A percentile compares a stretch with the other conserved stretches of the same genome.
phyloP scores from a whole-genome alignment of 1,140 invertebrate genomes.

The Zelostemma sp. region DNA sequence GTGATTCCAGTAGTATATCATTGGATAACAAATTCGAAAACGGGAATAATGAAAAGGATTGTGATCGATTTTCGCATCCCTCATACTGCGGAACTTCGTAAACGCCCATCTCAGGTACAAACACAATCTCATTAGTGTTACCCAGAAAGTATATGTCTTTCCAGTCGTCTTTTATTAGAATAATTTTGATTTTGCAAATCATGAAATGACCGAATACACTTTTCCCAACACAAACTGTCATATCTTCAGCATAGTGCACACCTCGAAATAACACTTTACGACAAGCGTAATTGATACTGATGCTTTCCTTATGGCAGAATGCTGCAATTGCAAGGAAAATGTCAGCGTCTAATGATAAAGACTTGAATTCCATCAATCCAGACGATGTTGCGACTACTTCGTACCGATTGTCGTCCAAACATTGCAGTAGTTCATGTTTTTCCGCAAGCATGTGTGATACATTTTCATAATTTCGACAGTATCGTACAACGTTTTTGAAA shows the following conservation, averaged over 20 bases:
- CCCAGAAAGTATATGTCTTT: slow-evolving; percentile 6
- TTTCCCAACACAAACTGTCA: slow-evolving; percentile 9
- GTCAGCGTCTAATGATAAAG: background rate
- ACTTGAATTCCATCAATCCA: background rate
- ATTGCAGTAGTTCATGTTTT: slow-evolving; percentile 5
- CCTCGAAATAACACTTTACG: too few species aligned
- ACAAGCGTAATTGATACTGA: too few species aligned
- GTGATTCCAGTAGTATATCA: too few species aligned
- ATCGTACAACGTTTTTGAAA: background rate
- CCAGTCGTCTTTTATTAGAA: background rate
- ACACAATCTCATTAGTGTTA: background rate
- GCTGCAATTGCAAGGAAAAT: too few species aligned
- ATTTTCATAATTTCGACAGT: slow-evolving; percentile 11
- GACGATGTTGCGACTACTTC: background rate
- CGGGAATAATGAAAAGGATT: too few species aligned
- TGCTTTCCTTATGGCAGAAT: too few species aligned
- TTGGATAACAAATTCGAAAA: too few species aligned
- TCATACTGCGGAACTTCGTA: background rate
- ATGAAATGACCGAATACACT: background rate
- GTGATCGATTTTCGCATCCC: too few species aligned
- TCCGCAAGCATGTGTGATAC: slow-evolving; percentile 3
- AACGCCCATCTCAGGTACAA: background rate
- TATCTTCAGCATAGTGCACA: background rate
- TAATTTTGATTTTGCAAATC: background rate
- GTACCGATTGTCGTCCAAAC: background rate